Evolutionary conservation across 1,140 invertebrate species (phyloP).

Genomic region (Nephila pilipes): DNA sequence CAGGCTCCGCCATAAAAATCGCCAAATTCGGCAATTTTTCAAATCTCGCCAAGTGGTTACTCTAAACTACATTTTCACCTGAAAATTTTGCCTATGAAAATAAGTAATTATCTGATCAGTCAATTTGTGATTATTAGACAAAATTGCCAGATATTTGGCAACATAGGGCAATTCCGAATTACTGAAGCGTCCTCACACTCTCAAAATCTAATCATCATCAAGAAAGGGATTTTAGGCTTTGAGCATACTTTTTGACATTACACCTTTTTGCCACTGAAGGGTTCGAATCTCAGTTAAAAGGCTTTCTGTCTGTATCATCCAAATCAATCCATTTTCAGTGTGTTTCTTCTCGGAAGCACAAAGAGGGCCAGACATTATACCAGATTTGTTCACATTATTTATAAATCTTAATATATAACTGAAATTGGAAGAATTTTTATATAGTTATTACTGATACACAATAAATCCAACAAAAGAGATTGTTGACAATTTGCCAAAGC

Average conservation of each 20-base stretch:
- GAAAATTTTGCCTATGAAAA: too few relatives aligned
- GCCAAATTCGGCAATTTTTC: too few relatives aligned
- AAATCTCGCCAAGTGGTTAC: too few relatives aligned
- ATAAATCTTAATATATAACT: neutral
- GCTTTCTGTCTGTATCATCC: neutral
- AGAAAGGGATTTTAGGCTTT: neutral
- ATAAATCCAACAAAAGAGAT: neutral
- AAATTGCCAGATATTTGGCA: neutral
- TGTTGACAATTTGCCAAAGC: neutral
- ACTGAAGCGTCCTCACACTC: conserved; percentile 10
- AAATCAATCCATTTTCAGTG: neutral
- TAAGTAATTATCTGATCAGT: neutral
- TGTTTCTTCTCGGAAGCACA: neutral
- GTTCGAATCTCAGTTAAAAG: neutral
- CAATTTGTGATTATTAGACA: neutral
- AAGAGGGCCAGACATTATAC: neutral
- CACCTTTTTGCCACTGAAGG: neutral
- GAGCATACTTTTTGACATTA: neutral
- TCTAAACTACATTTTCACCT: too few relatives aligned
- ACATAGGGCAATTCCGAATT: neutral
- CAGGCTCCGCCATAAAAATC: too few relatives aligned
- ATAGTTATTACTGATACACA: neutral
- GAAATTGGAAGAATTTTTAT: neutral
- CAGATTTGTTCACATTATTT: neutral
- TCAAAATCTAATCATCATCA: neutral